Evolutionary conservation across 2,113 vertebrate species (phyloP), one percentile per base, ranked within the genome.

Genomic region (Blennius ocellaris): DNA sequence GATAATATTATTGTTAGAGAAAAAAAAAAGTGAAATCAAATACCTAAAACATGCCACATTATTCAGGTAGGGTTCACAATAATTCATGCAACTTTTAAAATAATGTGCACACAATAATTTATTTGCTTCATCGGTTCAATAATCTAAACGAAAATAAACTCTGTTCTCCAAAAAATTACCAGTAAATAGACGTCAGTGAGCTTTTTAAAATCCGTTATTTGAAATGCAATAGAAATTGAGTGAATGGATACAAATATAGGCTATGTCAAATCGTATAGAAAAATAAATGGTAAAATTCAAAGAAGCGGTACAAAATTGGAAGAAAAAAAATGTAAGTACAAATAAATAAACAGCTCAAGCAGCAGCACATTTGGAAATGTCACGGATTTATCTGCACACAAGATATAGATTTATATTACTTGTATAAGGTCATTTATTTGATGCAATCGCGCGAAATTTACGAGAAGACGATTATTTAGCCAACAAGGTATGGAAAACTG

Each of bases 341-440:
- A 79, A 71, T 58, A 61, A 81, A 80, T 51, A 37, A 61, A 63
- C 54, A 61, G 40, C 39, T 59, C 37, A 16, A 54, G 41, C 68
- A 54, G 50, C 55, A 41, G 49, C 40, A 79, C 63, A 67, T 3
- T 10, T 37, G 49, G 45, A 41, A 58, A 71, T 39, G 43, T 48
- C 43, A 12, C 4, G 0, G 52, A 16, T 67, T 62, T 6, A 78
- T 37, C 41, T 16, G 40, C 14, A 54, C 15, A 53, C 43, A 53
- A 30, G 15, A 37, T 43, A 59, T 52, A 6, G 4, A 52, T 50
- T 53, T 3, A 62, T 17, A 30, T 30, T 30, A 30, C 21, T 30
- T 30, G 21, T 30, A 30, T 38, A 7, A 15, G 3, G 2, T 6
- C 0, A 37, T 81, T 58, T 40, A 38, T 55, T 4, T 1, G 16